phyloP scores from a whole-genome alignment of 2,797 vertebrate genomes.

The Galagoides demidoff region DNA sequence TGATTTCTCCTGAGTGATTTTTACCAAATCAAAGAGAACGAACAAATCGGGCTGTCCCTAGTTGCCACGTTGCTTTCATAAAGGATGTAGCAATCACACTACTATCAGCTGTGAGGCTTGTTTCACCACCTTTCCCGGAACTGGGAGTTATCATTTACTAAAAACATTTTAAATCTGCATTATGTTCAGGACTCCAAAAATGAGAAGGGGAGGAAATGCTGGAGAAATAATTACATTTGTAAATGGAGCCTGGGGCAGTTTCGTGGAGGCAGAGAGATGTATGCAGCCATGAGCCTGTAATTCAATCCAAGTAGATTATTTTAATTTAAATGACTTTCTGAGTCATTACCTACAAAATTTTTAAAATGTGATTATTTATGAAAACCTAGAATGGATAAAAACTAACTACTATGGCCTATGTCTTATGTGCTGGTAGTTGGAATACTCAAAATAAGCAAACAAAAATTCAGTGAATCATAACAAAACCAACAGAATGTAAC shows the following conservation, averaged over 20 bases:
- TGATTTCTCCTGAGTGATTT: conserved; percentile 28
- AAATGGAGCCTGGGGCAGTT: not conserved
- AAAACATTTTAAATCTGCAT: conserved; percentile 30
- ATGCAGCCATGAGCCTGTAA: not conserved
- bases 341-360: not conserved
- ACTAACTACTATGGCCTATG: not conserved
- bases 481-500: not conserved
- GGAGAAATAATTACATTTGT: not conserved
- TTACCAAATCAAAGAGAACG: not conserved
- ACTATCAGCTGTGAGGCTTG: not conserved
- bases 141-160: conserved; percentile 47
- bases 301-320: not conserved
- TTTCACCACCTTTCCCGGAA: conserved; percentile 60
- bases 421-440: not conserved
- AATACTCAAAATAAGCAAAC: conserved; percentile 32
- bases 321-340: conserved; percentile 15
- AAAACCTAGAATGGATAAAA: conserved; percentile 45
- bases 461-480: not conserved
- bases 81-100: conserved; percentile 51
- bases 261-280: not conserved
- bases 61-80: conserved; percentile 41
- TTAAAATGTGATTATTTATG: not conserved
- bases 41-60: not conserved
- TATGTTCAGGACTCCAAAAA: not conserved
- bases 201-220: not conserved